Base-by-base conservation (phyloP, 2,113 vertebrate genomes). In the Scytalopus superciliaris region DNA sequence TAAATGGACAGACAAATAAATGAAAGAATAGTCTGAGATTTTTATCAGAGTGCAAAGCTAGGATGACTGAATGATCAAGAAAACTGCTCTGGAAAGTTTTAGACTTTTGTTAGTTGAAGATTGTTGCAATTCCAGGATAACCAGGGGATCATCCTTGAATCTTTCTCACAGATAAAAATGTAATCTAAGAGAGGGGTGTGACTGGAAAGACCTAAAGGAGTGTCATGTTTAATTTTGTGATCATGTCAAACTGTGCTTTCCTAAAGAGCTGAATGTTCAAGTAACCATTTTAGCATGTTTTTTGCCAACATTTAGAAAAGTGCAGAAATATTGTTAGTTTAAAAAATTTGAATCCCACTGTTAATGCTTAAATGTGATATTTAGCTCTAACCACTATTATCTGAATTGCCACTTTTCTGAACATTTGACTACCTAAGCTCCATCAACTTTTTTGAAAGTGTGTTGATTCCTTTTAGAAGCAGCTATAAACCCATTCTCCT, bases 61-160 rank as follows among this genome's bases (percentile, higher is more conserved):
- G 42, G 6, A 78, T 95, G 84, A 92, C 55, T 93, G 85, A 94
- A 64, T 45, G 44, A 45, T 53, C 24, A 60, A 67, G 74, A 78
- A 56, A 92, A 86, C 14, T 19, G 15, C 40, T 90, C 76, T 82
- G 85, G 79, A 86, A 94, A 89, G 31, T 69, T 94, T 95, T 88
- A 74, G 75, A 50, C 75, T 78, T 84, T 5, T 56, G 64, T 77
- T 82, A 78, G 75, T 12, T 78, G 68, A 88, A 64, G 85, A 95
- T 92, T 94, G 47, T 10, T 81, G 52, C 87, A 90, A 96, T 95
- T 88, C 93, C 90, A 94, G 47, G 52, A 63, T 60, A 95, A 77
- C 6, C 8, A 42, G 67, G 75, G 75, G 55, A 55, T 88, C 85
- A 90, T 79, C 79, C 76, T 59, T 49, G 31, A 90, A 81, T 78